Evolutionary conservation across 1,140 invertebrate genomes (phyloP).

Genomic region (Pararge aegeria): DNA sequence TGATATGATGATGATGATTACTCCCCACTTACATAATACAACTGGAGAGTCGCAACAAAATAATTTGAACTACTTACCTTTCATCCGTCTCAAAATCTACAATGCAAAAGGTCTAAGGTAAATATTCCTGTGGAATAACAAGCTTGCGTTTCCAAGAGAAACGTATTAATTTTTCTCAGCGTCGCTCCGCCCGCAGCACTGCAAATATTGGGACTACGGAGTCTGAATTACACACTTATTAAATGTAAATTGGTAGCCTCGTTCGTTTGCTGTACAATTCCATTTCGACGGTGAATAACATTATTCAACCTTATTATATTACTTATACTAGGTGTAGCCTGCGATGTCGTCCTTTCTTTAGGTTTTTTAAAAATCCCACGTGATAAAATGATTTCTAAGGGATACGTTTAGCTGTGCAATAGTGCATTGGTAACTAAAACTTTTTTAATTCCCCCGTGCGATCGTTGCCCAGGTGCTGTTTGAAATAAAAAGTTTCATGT

Average conservation of each 20-base stretch:
- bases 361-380: too few species aligned
- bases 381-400: too few species aligned
- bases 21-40: too few species aligned
- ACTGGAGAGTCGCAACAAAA: neutral
- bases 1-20: too few species aligned
- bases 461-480: too few species aligned
- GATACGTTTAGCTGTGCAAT: too few species aligned
- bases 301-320: neutral
- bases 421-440: too few species aligned
- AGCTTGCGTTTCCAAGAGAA: conserved; percentile 3
- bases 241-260: conserved; percentile 7
- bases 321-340: neutral
- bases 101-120: neutral
- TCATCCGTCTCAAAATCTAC: neutral
- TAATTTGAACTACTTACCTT: neutral
- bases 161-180: conserved; percentile 8
- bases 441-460: too few species aligned
- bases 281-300: neutral
- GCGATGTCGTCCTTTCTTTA: too few species aligned
- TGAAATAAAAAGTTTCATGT: too few species aligned
- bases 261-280: conserved; percentile 7
- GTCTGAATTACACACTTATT: conserved; percentile 11
- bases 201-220: neutral
- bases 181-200: conserved; percentile 1
- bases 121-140: neutral